These are phyloP conservation scores for Nyctibius grandis DNA, from an alignment of 2,797 vertebrate genomes.

Conservation along the genomic window DNA sequence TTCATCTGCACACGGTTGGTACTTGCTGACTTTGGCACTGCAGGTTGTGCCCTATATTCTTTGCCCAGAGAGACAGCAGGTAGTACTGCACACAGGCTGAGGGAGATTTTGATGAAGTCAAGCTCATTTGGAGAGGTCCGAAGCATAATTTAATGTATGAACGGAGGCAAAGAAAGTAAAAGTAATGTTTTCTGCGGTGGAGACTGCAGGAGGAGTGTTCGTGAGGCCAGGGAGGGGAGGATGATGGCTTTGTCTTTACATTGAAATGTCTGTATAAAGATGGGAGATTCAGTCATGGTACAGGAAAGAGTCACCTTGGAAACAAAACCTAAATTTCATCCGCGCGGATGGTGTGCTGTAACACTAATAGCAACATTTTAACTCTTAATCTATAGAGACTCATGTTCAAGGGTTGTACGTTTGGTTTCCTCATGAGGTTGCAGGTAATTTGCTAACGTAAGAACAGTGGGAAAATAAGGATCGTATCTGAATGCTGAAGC, in stretches of 20 bases:
- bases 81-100: not conserved
- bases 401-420: not conserved
- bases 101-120: not conserved
- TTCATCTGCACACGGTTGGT: not conserved
- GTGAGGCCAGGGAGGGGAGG: not conserved
- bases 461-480: not conserved
- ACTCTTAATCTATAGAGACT: not conserved
- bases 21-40: not conserved
- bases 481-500: not conserved
- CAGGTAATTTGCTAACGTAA: not conserved
- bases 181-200: not conserved
- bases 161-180: not conserved
- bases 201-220: no score
- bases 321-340: not conserved
- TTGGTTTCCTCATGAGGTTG: not conserved
- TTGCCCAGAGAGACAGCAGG: not conserved
- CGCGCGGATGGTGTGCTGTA: not conserved
- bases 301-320: not conserved
- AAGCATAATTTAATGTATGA: not conserved
- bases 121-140: not conserved
- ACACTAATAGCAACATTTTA: not conserved
- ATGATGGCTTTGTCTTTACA: not conserved
- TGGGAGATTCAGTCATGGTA: fast-evolving
- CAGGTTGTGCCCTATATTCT: no score
- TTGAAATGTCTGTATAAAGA: not conserved